Evolutionary conservation across 2,113 vertebrate genomes (phyloP), one percentile per base, ranked within the genome.

Genomic region (Brachyhypopomus occidentalis): DNA sequence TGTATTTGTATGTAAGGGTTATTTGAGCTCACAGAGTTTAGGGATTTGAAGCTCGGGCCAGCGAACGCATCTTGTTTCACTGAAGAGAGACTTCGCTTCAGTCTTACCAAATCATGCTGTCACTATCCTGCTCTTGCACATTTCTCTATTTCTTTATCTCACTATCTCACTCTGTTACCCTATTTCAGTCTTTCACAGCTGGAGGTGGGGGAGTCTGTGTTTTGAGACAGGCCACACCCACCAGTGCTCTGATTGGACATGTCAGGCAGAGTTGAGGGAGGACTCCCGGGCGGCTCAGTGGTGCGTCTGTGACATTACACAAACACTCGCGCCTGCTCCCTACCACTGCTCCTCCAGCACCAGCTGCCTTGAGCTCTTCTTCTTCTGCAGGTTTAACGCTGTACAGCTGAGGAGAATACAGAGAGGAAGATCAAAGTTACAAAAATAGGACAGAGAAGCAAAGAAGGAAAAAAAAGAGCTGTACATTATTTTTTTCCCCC

Each of bases 271-370:
- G 82, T 74, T 81, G 36, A 87, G 82, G 87, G 83, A 89, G 88
- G 87, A 90, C 89, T 85, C 80, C 60, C 72, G 80, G 83, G 73
- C 70, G 80, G 79, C 82, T 87, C 72, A 63, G 66, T 88, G 88
- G 91, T 90, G 90, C 91, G 91, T 91, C 88, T 90, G 87, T 27
- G 87, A 90, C 88, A 84, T 92, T 92, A 84, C 73, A 86, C 75
- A 86, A 80, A 86, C 83, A 80, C 76, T 73, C 76, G 36, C 69
- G 56, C 75, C 38, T 58, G 70, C 81, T 19, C 60, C 71, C 34
- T 73, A 41, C 76, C 60, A 52, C 19, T 74, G 48, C 79, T 78
- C 87, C 76, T 20, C 87, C 80, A 83, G 88, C 91, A 88, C 86
- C 86, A 89, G 83, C 89, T 77, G 87, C 87, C 81, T 86, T 82